Evolutionary conservation across 2,797 vertebrate species (phyloP), one percentile per base, ranked within the genome.

Genomic region (Poecilia velifera): DNA sequence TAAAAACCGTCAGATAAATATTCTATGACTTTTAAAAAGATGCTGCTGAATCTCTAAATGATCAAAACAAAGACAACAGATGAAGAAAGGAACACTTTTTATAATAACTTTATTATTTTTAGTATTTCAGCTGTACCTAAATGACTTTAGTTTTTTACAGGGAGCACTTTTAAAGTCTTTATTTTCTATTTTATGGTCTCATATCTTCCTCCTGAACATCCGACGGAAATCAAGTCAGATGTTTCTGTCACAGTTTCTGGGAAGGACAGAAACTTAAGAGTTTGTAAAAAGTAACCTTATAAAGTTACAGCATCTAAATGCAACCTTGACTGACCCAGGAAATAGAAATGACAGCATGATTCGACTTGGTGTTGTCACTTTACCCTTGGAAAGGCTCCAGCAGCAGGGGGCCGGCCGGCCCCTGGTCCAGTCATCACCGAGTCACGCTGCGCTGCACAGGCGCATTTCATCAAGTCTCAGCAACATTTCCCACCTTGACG

Each of bases 331-430:
- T 81, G 20, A 64, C 0, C 43, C 62, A 70, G 75, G 78, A 83
- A 87, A 82, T 80, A 9, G 81, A 68, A 78, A 74, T 66, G 62
- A 45, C 46, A 78, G 74, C 36, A 77, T 46, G 81, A 80, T 88
- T 80, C 53, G 83, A 87, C 71, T 71, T 75, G 73, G 73, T 75
- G 41, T 49, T 80, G 81, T 66, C 49, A 36, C 74, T 83, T 74
- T 76, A 34, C 46, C 1, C 20, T 74, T 45, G 43, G 28, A 79
- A 36, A 74, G 14, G 49, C 74, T 77, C 81, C 76, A 81, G 76
- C 79, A 86, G 77, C 75, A 77, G 82, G 77, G 55, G 76, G 77
- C 16, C 16, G 1, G 7, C 68, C 78, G 74, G 85, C 74, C 12
- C 0, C 14, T 66, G 72, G 73, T 74, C 0, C 18, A 74, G 51